These are phyloP conservation scores for Toxotes chatareus DNA, from an alignment of 2,113 vertebrate species.

Conservation along the genomic window DNA sequence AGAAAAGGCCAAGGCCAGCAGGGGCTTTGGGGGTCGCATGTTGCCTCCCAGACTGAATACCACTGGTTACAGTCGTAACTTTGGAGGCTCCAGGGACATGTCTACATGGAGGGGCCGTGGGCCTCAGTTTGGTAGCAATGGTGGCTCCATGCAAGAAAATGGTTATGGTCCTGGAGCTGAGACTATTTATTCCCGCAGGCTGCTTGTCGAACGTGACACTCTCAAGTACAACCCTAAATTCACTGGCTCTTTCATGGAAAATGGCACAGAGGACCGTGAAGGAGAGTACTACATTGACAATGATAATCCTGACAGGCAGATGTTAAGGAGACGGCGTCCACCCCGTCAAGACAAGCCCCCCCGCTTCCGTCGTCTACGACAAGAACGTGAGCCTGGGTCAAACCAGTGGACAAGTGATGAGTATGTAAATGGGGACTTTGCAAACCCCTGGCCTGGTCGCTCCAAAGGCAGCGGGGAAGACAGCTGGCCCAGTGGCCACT, in stretches of 20 bases:
- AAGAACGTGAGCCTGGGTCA: constrained; percentile 87
- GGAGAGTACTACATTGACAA: constrained; percentile 88
- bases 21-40: constrained; percentile 89
- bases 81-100: constrained; percentile 86
- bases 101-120: constrained; percentile 90
- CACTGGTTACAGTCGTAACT: constrained; percentile 86
- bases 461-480: constrained; percentile 86
- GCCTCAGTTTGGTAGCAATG: constrained; percentile 69
- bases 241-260: constrained; percentile 83
- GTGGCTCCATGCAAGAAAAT: constrained; percentile 88
- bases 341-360: constrained; percentile 98
- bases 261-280: constrained; percentile 89
- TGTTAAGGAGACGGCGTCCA: constrained; percentile 90
- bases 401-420: constrained; percentile 92
- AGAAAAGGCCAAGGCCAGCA: constrained; percentile 82
- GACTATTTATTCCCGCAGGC: constrained; percentile 81
- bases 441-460: constrained; percentile 88
- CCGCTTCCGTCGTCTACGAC: constrained; percentile 92
- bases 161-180: constrained; percentile 83
- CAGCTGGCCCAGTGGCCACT: constrained; percentile 76
- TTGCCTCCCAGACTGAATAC: constrained; percentile 94
- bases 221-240: constrained; percentile 88
- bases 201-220: constrained; percentile 85
- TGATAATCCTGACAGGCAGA: constrained; percentile 91
- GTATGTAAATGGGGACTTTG: constrained; percentile 85